Conservation (phyloP, 2,888 invertebrate genomes). For the Balanococcus diminutus region DNA sequence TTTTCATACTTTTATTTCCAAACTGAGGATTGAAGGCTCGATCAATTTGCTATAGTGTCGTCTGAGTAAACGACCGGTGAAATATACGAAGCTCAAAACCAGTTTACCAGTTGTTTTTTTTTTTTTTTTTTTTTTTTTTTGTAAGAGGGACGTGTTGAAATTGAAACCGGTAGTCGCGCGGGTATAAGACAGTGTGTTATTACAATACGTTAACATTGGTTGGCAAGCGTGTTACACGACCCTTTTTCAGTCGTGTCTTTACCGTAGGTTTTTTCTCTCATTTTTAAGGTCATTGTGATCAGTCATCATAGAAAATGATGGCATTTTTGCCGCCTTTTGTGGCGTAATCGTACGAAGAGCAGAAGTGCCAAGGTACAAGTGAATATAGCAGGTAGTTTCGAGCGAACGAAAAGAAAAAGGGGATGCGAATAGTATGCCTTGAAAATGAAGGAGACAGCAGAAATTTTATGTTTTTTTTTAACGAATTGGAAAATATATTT, state of each 20-base stretch:
- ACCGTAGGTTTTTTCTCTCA: background rate
- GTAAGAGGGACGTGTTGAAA: constrained; percentile 9
- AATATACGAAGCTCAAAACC: background rate
- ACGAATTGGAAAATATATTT: background rate
- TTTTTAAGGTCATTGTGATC: constrained; percentile 24
- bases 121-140: too few species aligned
- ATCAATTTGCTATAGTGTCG: background rate
- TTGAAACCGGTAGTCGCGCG: constrained; percentile 34
- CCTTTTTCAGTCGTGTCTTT: background rate
- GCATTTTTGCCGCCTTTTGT: background rate
- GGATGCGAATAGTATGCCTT: background rate
- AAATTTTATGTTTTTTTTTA: too few species aligned
- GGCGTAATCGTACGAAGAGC: background rate
- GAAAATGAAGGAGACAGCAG: background rate
- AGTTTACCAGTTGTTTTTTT: background rate
- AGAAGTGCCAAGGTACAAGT: background rate
- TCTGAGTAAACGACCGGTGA: background rate
- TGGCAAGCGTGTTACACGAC: background rate
- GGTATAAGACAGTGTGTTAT: constrained; percentile 21
- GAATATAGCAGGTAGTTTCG: background rate
- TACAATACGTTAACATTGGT: constrained; percentile 15
- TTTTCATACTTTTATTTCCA: background rate
- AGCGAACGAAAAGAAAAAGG: too few species aligned
- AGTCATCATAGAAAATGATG: background rate
- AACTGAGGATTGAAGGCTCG: too few species aligned